Base-by-base conservation (phyloP, 1,140 invertebrate species). In the Eubasilissa regina region DNA sequence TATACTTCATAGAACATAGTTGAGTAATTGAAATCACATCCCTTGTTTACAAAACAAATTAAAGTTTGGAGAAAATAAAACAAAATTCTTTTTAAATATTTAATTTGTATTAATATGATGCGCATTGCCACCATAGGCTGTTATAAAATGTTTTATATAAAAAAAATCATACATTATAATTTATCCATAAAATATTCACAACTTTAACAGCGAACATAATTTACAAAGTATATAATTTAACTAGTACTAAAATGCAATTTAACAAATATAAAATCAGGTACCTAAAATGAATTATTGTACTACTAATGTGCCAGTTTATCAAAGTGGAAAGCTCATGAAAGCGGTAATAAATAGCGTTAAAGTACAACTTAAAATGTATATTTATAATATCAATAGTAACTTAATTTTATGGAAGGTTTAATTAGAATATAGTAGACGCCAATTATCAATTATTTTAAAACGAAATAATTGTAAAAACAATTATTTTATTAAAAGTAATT, bases 181-280 rank as follows among this genome's bases (percentile, higher is more conserved):
- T 74, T 74, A 25, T 62, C 9, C 19, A 55, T 68, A 77, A 21
- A 77, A 77, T 53, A 60, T 48, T 66, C 70, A 74, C 56, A 77
- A 66, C 45, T 64, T 77, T 66, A 66, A 75, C 73, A 75, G 74
- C 58, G 62, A 55, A 55, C 15, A 62, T n/a, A 35, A 66, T 66
- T 45, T 43, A 17, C 9, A 43, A 13, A 74, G n/a, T n/a, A n/a
- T n/a, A 72, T 53, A 72, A 74, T 58, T 43, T n/a, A 45, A 56
- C 17, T 43, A 62, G 8, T 25, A 44, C 53, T 74, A 56, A 35
- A 55, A 56, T 17, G 21, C 11, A 72, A 74, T 58, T n/a, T 74
- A 56, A 74, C n/a, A 74, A 56, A 74, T 58, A 74, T 43, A 74
- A 74, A 56, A 74, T 74, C 72, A 74, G 72, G 72, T 74, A 56